Evolutionary conservation across 1,140 invertebrate genomes (phyloP).

Genomic region (Oscheius sp.): DNA sequence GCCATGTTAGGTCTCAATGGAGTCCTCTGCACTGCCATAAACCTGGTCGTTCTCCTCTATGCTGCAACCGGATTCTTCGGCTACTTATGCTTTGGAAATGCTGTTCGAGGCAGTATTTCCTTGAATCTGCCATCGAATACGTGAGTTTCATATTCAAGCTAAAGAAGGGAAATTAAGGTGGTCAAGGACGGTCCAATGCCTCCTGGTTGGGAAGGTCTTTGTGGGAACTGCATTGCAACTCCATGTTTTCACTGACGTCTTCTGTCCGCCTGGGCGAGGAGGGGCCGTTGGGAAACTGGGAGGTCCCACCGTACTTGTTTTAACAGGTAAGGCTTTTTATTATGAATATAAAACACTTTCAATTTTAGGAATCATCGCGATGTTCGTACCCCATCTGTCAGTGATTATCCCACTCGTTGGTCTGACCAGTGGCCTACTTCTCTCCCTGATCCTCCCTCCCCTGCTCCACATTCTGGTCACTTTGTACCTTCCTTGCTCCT

Average conservation of each 20-base stretch:
- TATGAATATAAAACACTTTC: not conserved
- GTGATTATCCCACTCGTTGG: conserved; percentile 54
- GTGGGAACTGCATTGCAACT: conserved; percentile 12
- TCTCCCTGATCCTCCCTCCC: conserved; percentile 48
- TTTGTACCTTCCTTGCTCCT: too few species aligned
- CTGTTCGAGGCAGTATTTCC: conserved; percentile 59
- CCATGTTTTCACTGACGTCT: not conserved
- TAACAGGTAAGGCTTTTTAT: not conserved
- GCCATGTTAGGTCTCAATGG: conserved; percentile 52
- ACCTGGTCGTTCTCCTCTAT: conserved; percentile 51
- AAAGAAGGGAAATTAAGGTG: not conserved
- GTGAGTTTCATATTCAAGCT: conserved; percentile 22
- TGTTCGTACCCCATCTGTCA: conserved; percentile 51
- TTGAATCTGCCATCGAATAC: conserved; percentile 52
- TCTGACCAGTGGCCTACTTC: conserved; percentile 39
- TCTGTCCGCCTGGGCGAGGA: conserved; percentile 7
- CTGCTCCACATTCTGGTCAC: not conserved
- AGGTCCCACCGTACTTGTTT: not conserved
- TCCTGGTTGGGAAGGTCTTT: not conserved
- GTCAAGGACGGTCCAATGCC: not conserved
- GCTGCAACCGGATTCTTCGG: conserved; percentile 56
- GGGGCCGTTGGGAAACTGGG: conserved; percentile 59
- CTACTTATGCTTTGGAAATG: conserved; percentile 56
- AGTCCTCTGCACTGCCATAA: conserved; percentile 56
- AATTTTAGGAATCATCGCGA: conserved; percentile 45